Percentiles rank a stretch among this genome's conserved stretches.
phyloP scores from a whole-genome alignment of 1,140 invertebrate species.

The Danaus melanippus region DNA sequence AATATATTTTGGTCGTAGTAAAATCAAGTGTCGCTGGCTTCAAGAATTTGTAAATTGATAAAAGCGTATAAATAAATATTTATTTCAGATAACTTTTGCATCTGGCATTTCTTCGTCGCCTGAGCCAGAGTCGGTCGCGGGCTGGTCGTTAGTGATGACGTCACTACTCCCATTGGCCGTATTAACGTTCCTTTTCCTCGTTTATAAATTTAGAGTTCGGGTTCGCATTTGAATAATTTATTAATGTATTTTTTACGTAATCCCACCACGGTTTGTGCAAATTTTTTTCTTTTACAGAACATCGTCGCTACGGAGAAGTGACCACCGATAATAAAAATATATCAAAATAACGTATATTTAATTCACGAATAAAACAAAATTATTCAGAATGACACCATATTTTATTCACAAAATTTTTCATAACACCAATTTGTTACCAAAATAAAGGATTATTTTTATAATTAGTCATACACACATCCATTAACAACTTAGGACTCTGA shows the following conservation, averaged over 20 bases:
- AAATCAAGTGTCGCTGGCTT: too few species aligned
- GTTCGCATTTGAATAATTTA: slow-evolving; percentile 26
- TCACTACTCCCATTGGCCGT: slow-evolving; percentile 28
- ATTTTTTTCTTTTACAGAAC: slow-evolving; percentile 31
- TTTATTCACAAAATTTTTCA: slow-evolving; percentile 70
- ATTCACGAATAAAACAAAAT: slow-evolving; percentile 20
- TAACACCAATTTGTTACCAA: slow-evolving; percentile 71
- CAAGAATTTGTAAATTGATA: background rate
- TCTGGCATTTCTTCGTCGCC: slow-evolving; percentile 23
- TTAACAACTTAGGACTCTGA: slow-evolving; percentile 55
- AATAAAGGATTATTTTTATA: slow-evolving; percentile 68
- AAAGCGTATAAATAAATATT: slow-evolving; percentile 5
- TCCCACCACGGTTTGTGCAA: slow-evolving; percentile 5
- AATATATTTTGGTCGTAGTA: too few species aligned
- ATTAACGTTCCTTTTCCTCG: slow-evolving; percentile 35
- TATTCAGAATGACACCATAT: slow-evolving; percentile 64
- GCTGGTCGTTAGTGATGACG: slow-evolving; percentile 32
- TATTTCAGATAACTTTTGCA: slow-evolving; percentile 32
- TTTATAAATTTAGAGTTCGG: slow-evolving; percentile 55
- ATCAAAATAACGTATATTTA: slow-evolving; percentile 17
- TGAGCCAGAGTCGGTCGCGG: slow-evolving; percentile 21
- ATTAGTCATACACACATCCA: slow-evolving; percentile 67
- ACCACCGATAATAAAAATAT: slow-evolving; percentile 12
- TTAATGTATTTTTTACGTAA: slow-evolving; percentile 15
- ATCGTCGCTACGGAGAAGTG: slow-evolving; percentile 44